These are phyloP conservation scores for Chalcis sispes DNA, from an alignment of 2,888 invertebrate genomes.

Conservation along the genomic window DNA sequence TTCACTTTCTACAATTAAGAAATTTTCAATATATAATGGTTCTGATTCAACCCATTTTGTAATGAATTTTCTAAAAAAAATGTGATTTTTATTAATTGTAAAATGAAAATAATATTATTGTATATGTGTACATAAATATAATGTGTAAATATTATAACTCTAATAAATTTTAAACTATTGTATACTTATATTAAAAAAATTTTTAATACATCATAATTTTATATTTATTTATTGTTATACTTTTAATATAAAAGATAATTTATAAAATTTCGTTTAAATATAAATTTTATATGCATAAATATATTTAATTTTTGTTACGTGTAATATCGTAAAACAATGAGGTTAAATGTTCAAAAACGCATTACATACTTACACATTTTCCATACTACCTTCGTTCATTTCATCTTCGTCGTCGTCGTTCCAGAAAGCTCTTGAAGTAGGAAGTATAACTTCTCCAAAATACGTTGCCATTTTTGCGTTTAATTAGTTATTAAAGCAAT, in stretches of 20 bases:
- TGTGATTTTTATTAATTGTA: not conserved
- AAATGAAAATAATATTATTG: not conserved
- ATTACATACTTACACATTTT: conserved; percentile 59
- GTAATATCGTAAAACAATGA: conserved; percentile 39
- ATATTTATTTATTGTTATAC: not conserved
- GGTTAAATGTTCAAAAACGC: conserved; percentile 51
- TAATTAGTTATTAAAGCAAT: not conserved
- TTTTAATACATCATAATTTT: not conserved
- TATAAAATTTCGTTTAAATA: not conserved
- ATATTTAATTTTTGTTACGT: not conserved
- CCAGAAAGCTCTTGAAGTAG: conserved; percentile 73
- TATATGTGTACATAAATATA: conserved; percentile 2
- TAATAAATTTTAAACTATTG: too few species aligned
- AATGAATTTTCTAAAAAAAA: conserved; percentile 64
- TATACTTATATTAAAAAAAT: not conserved
- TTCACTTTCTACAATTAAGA: conserved; percentile 69
- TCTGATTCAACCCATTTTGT: conserved; percentile 66
- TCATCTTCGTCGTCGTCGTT: conserved; percentile 69
- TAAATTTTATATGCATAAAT: not conserved
- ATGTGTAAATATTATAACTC: not conserved
- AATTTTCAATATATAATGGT: conserved; percentile 64
- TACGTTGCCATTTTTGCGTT: conserved; percentile 63
- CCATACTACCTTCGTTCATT: conserved; percentile 46
- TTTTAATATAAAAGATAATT: not conserved
- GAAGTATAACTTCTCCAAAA: conserved; percentile 71